These are phyloP conservation scores for Lepidurus apus DNA, from an alignment of 1,140 invertebrate species.

Conservation along the genomic window DNA sequence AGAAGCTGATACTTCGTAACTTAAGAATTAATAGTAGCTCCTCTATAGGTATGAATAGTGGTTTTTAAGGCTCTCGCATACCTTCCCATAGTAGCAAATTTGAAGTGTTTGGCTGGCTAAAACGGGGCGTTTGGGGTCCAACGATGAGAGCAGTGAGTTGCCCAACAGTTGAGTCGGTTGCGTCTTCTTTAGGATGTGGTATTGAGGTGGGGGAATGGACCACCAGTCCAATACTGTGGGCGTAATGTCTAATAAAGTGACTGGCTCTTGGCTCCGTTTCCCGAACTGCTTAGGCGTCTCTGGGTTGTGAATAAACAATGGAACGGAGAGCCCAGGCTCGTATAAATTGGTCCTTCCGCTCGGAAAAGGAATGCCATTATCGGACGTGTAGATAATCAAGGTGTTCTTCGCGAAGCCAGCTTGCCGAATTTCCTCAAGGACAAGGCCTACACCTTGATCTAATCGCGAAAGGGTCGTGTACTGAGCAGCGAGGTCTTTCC, in stretches of 20 bases:
- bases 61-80: too few relatives aligned
- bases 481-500: constrained; percentile 76
- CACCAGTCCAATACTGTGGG: constrained; percentile 84
- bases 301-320: constrained; percentile 24
- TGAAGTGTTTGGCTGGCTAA: constrained; percentile 85
- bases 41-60: too few relatives aligned
- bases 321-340: constrained; percentile 58
- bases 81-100: too few relatives aligned
- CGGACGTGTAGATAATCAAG: constrained; percentile 79
- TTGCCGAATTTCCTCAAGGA: constrained; percentile 67
- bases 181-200: constrained; percentile 43
- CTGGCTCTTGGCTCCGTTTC: constrained; percentile 57
- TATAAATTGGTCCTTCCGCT: constrained; percentile 83
- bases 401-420: constrained; percentile 69
- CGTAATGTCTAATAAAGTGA: constrained; percentile 73
- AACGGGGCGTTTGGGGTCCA: constrained; percentile 49
- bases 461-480: constrained; percentile 85
- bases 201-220: constrained; percentile 50
- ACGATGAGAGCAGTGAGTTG: constrained; percentile 67
- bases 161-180: constrained; percentile 53
- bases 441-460: constrained; percentile 83
- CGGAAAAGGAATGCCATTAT: constrained; percentile 88
- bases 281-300: constrained; percentile 58
- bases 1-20: too few relatives aligned
- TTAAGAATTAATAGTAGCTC: too few relatives aligned